Evolutionary conservation across 2,888 invertebrate genomes (phyloP), one percentile per base, ranked within the genome.

Genomic region (Willowsia nigromaculata): DNA sequence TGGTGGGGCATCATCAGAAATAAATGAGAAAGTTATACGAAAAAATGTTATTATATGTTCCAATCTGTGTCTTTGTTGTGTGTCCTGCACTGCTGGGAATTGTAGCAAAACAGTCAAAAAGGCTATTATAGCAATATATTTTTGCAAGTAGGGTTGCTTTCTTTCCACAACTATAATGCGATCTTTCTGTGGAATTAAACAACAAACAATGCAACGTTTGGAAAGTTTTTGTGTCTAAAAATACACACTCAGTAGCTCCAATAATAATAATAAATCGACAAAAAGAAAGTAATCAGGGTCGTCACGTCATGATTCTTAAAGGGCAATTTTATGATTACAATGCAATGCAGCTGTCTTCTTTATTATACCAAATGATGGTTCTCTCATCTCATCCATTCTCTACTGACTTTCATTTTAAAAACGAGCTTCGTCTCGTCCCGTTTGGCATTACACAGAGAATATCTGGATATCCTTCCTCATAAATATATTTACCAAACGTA

Each of bases 291-390:
- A 65, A 71, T 71, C 71, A 71, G 71, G 71, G 71, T 71, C 71
- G 40, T 71, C 71, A 43, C 71, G 40, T 43, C 71, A 71, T 71
- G 71, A 71, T 71, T 71, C 71, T 71, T 71, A 71, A 43, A 71
- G 43, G 43, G 22, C 40, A 43, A 71, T 71, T 43, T 27, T 71
- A 43, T 43, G 71, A 71, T 71, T 43, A 43, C 43, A 43, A 71
- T 71, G 71, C 71, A 71, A 71, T 71, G 71, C 43, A 71, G 71
- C 71, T 71, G 71, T 71, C 71, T 13, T 40, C 71, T 30, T 30
- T 30, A 30, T 65, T 15, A 65, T 65, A 65, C 33, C 30, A 65
- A 65, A 33, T 65, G n/a, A 65, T n/a, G n/a, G 30, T 13, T 2
- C 13, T 65, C 65, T 65, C 65, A 33, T 65, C 5, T 65, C 65